phyloP scores from a whole-genome alignment of 2,797 vertebrate genomes.

The Ceryle rudis region DNA sequence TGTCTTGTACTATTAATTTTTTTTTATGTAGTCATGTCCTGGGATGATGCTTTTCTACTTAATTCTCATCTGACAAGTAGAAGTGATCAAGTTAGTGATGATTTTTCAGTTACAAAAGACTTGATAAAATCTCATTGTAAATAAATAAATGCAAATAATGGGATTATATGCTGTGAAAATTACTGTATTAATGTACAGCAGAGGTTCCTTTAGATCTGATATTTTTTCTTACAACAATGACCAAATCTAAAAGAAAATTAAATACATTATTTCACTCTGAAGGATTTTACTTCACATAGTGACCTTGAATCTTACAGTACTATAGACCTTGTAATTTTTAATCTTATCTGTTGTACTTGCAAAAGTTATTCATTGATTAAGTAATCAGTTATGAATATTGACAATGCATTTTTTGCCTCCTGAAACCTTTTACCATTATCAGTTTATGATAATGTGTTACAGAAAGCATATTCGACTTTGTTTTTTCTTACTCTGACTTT shows the following conservation, averaged over 20 bases:
- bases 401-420: neutral
- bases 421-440: neutral
- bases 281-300: neutral
- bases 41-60: neutral
- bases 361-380: neutral
- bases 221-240: neutral
- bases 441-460: neutral
- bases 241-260: neutral
- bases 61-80: neutral
- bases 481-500: neutral
- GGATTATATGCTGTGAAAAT: neutral
- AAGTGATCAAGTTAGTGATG: neutral
- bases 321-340: neutral
- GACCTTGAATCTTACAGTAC: neutral
- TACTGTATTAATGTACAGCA: neutral
- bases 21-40: neutral
- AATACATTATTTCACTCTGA: neutral
- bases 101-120: constrained; percentile 9
- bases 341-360: neutral
- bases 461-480: neutral
- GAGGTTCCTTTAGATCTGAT: neutral
- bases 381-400: neutral
- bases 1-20: neutral
- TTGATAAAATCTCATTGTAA: neutral
- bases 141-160: neutral